A percentile compares a stretch with the other conserved stretches of the same genome.
Conservation (phyloP, 2,888 invertebrate genomes). For the Meta bourneti region DNA sequence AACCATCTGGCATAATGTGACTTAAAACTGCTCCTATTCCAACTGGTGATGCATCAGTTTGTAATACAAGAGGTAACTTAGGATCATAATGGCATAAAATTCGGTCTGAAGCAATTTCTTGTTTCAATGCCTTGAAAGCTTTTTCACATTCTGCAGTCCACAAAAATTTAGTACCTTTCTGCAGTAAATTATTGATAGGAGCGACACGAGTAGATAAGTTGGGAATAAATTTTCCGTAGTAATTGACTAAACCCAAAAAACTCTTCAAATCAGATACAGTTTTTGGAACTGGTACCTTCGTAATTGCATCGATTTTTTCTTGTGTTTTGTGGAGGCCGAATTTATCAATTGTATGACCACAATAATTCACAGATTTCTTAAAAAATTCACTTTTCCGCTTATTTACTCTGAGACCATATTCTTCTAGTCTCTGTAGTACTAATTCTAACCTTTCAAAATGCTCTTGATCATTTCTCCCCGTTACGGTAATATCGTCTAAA, state of each 20-base stretch:
- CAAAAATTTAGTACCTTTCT: constrained; percentile 41
- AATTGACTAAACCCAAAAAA: constrained; percentile 61
- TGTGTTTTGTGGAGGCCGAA: constrained; percentile 59
- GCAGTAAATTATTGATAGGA: constrained; percentile 44
- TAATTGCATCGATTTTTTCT: constrained; percentile 61
- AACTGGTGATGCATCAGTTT: constrained; percentile 79
- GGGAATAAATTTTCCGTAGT: constrained; percentile 61
- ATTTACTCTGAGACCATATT: too few relatives aligned
- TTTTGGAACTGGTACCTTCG: constrained; percentile 61
- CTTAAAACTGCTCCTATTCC: constrained; percentile 80
- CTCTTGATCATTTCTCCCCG: too few relatives aligned
- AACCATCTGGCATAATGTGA: constrained; percentile 79
- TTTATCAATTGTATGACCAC: constrained; percentile 28
- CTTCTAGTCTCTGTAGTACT: too few relatives aligned
- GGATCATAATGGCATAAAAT: constrained; percentile 78
- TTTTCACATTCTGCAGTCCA: constrained; percentile 47
- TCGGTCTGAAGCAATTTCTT: constrained; percentile 53
- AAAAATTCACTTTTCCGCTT: too few relatives aligned
- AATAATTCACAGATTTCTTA: too few relatives aligned
- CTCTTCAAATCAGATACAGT: constrained; percentile 62
- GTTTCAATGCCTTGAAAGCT: constrained; percentile 39
- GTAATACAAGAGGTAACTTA: constrained; percentile 78
- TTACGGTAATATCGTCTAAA: too few relatives aligned
- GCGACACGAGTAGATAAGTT: constrained; percentile 59
- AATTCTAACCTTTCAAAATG: too few relatives aligned